Conservation (phyloP, 1,140 invertebrate species). For the Pseudomyrmex concolor region DNA sequence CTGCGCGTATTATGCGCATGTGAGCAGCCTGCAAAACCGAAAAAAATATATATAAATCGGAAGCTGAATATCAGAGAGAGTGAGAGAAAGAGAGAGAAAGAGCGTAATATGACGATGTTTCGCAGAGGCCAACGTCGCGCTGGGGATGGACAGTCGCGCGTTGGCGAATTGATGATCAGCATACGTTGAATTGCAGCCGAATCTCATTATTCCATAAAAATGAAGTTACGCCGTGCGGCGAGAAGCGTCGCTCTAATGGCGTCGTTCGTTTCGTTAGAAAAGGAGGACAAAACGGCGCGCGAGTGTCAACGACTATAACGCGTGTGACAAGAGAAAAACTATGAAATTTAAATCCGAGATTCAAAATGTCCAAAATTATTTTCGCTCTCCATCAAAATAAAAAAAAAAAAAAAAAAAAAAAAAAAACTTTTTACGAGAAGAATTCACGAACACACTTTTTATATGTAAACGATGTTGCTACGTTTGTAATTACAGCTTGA, state of each 20-base stretch:
- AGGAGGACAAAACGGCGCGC: constrained; percentile 6
- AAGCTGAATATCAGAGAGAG: constrained; percentile 59
- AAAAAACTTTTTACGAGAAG: background rate
- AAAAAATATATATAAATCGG: constrained; percentile 30
- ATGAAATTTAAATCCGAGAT: constrained; percentile 52
- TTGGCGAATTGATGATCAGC: constrained; percentile 23
- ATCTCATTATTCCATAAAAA: constrained; percentile 42
- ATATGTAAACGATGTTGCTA: background rate
- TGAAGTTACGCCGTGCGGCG: constrained; percentile 37
- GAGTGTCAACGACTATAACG: constrained; percentile 30
- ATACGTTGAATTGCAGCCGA: constrained; percentile 34
- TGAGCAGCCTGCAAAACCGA: constrained; percentile 41
- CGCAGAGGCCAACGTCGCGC: background rate
- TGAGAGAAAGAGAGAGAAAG: constrained; percentile 60
- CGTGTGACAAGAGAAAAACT: constrained; percentile 38
- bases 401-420: background rate
- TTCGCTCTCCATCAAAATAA: background rate
- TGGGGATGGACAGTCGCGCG: background rate
- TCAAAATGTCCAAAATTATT: constrained; percentile 54
- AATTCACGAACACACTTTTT: background rate
- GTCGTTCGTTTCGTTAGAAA: constrained; percentile 37
- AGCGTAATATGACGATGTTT: background rate
- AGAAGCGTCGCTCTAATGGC: constrained; percentile 47
- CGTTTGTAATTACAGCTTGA: background rate
- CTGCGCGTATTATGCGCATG: constrained; percentile 58